These are phyloP conservation scores for Megathymus violae DNA, from an alignment of 1,140 invertebrate genomes.

Conservation along the genomic window DNA sequence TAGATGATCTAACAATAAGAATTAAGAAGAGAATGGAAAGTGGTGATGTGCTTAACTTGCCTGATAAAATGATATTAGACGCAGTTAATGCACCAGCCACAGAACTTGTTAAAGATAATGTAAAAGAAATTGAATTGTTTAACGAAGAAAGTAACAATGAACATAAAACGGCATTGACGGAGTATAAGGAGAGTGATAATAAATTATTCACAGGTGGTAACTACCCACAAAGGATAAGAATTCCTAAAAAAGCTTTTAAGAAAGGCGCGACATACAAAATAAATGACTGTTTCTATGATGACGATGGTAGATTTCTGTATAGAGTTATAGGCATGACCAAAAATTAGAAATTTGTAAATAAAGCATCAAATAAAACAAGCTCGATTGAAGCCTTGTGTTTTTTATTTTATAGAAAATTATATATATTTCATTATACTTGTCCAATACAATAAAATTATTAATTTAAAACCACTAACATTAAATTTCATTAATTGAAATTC, in stretches of 20 bases:
- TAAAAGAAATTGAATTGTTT: conserved; percentile 58
- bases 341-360: conserved; percentile 19
- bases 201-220: conserved; percentile 42
- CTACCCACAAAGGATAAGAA: conserved; percentile 86
- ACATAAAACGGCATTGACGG: conserved; percentile 38
- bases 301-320: conserved; percentile 90
- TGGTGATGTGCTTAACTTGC: conserved; percentile 61
- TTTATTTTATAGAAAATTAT: conserved; percentile 76
- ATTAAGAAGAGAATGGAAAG: conserved; percentile 64
- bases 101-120: conserved; percentile 34
- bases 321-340: conserved; percentile 87
- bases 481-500: conserved; percentile 26
- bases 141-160: conserved; percentile 49
- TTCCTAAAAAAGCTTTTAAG: conserved; percentile 85
- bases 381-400: conserved; percentile 69
- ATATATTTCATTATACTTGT: conserved; percentile 74
- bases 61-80: conserved; percentile 65
- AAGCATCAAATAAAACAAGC: conserved; percentile 63
- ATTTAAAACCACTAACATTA: conserved; percentile 43
- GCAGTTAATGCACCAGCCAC: conserved; percentile 33
- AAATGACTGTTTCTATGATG: conserved; percentile 90
- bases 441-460: conserved; percentile 64
- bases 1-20: conserved; percentile 64
- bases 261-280: conserved; percentile 87
- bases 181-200: conserved; percentile 53